Percentiles rank a stretch among this genome's conserved stretches.
Conservation (phyloP, 1,140 invertebrate species). For the Monomorium pharaonis region DNA sequence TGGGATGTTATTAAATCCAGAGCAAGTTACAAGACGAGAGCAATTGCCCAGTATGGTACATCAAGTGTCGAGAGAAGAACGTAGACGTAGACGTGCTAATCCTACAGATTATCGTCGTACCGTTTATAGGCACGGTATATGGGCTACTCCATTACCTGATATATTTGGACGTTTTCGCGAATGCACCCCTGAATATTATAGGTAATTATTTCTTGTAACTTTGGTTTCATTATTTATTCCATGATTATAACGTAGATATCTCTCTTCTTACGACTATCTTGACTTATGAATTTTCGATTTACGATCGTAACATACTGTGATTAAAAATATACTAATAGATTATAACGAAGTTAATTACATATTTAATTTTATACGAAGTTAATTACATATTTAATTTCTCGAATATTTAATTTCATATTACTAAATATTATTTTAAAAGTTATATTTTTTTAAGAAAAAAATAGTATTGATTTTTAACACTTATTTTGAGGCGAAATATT, state of each 20-base stretch:
- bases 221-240: neutral
- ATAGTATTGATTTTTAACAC: too few relatives aligned
- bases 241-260: neutral
- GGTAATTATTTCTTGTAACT: conserved; percentile 82
- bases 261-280: too few relatives aligned
- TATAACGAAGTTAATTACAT: too few relatives aligned
- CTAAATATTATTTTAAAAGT: too few relatives aligned
- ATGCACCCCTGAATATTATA: conserved; percentile 90
- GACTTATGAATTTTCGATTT: too few relatives aligned
- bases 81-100: conserved; percentile 70
- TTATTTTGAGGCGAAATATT: too few relatives aligned
- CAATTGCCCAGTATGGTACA: conserved; percentile 70
- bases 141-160: conserved; percentile 89
- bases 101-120: conserved; percentile 87
- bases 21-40: conserved; percentile 75
- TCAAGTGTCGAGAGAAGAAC: conserved; percentile 72
- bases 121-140: conserved; percentile 92
- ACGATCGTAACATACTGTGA: too few relatives aligned
- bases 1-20: conserved; percentile 71
- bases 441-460: too few relatives aligned
- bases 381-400: too few relatives aligned
- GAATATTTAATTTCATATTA: too few relatives aligned
- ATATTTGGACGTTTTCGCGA: conserved; percentile 89
- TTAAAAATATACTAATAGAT: too few relatives aligned
- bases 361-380: too few relatives aligned